Percentiles rank a stretch among this genome's conserved stretches.
Evolutionary conservation across 2,797 vertebrate genomes (phyloP).

Genomic region (Periophthalmus magnuspinnatus): DNA sequence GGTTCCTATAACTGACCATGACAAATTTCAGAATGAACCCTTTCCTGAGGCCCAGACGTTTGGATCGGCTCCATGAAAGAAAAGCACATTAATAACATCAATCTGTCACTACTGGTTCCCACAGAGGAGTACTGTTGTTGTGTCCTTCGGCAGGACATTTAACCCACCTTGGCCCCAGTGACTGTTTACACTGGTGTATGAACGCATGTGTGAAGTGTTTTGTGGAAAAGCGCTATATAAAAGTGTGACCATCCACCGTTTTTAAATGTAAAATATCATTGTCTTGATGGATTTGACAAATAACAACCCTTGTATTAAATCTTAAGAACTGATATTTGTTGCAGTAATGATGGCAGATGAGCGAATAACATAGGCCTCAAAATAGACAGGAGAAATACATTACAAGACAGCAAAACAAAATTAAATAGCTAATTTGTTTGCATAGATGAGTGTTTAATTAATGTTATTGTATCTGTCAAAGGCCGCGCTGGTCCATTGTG

Average conservation of each 20-base stretch:
- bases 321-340: slow-evolving; percentile 13
- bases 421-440: slow-evolving; percentile 41
- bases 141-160: no score
- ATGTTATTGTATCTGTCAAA: slow-evolving; percentile 48
- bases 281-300: neutral
- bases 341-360: slow-evolving; percentile 18
- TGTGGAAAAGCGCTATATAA: no score
- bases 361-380: slow-evolving; percentile 13
- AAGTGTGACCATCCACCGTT: neutral
- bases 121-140: no score
- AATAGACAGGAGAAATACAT: neutral
- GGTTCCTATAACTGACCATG: neutral
- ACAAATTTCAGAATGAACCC: neutral
- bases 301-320: neutral
- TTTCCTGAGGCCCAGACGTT: neutral
- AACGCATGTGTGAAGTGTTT: no score
- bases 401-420: slow-evolving; percentile 2
- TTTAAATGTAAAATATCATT: neutral
- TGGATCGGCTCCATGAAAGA: neutral
- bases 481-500: slow-evolving; percentile 55
- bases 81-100: slow-evolving; percentile 7
- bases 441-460: slow-evolving; percentile 59
- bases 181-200: no score
- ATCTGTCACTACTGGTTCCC: neutral
- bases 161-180: no score